Base-by-base conservation (phyloP, 2,888 invertebrate genomes). In the Erebia ligea region DNA sequence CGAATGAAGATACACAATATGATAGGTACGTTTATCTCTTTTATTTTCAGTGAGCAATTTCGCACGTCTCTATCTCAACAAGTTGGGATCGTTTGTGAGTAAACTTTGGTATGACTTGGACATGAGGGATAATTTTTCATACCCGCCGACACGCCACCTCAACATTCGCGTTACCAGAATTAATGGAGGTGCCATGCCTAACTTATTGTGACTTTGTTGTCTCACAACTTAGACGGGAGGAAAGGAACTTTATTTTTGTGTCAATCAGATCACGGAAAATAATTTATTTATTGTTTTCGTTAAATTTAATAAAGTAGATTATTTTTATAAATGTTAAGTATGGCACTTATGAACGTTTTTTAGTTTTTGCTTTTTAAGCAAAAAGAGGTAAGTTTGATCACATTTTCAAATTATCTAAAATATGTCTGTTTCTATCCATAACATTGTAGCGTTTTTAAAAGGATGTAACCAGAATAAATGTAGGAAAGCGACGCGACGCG, bases 71-170 rank as follows among this genome's bases (percentile, higher is more conserved):
- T 45, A 40, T 15, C 19, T 42, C 19, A 10, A 56, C 66, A 66
- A 66, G 66, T 66, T 57, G 56, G 45, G 21, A 45, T 34, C 21
- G 19, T 66, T 57, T 66, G 66, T 56, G 45, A 66, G 66, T 9
- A 45, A 66, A 66, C 15, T 64, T 64, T 64, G 34, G 34, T 63
- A n/a, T 50, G 34, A n/a, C 40, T 54, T 21, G 42, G 40, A 66
- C 42, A 57, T 57, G 45, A 42, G 45, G 57, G 66, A 42, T 66
- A 19, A 66, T 66, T 66, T 66, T 66, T 66, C 66, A 66, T 57
- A 56, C 56, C 45, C 54, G 66, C 25, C 56, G 57, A 66, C 66
- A 42, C 52, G 54, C 13, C 54, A 40, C 10, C 52, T 54, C 64
- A 64, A 54, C 54, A 1, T 34, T 34, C 34, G 34, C 34, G 56